Evolutionary conservation across 2,113 vertebrate species (phyloP).

Genomic region (Burhinus bistriatus): DNA sequence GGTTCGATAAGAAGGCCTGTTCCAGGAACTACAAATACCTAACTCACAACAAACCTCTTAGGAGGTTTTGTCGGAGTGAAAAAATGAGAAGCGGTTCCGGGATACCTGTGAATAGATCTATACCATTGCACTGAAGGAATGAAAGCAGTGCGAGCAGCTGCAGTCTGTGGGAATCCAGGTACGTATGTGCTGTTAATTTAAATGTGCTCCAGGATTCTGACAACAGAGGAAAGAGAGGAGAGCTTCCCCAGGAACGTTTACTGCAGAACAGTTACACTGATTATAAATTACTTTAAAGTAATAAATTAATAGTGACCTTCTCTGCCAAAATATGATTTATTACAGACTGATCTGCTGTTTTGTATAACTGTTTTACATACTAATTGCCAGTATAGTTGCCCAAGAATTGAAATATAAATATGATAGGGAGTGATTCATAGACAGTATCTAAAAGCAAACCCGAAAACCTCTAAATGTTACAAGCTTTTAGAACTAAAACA

Average conservation of each 20-base stretch:
- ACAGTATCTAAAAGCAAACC: not conserved
- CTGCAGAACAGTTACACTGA: not conserved
- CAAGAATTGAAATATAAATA: conserved; percentile 46
- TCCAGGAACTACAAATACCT: not conserved
- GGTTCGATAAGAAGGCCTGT: not conserved
- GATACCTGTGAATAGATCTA: not conserved
- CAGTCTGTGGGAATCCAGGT: not conserved
- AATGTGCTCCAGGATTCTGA: not conserved
- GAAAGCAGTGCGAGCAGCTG: not conserved
- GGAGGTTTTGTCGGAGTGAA: not conserved
- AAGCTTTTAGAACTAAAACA: conserved; percentile 12
- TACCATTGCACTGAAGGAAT: not conserved
- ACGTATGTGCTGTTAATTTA: not conserved
- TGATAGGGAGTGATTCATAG: conserved; percentile 19
- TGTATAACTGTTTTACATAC: conserved; percentile 7
- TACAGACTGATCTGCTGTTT: conserved; percentile 16
- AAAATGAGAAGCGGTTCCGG: fast-evolving
- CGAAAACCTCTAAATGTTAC: not conserved
- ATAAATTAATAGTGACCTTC: conserved; percentile 38
- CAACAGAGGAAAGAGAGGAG: not conserved
- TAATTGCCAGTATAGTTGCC: conserved; percentile 29
- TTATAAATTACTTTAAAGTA: conserved; percentile 1
- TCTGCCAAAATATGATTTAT: conserved; percentile 5
- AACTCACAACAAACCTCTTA: not conserved
- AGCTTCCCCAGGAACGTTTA: not conserved